Percentiles rank a stretch among this genome's conserved stretches.
Conservation (phyloP, 2,113 vertebrate genomes). For the Cololabis saira region DNA sequence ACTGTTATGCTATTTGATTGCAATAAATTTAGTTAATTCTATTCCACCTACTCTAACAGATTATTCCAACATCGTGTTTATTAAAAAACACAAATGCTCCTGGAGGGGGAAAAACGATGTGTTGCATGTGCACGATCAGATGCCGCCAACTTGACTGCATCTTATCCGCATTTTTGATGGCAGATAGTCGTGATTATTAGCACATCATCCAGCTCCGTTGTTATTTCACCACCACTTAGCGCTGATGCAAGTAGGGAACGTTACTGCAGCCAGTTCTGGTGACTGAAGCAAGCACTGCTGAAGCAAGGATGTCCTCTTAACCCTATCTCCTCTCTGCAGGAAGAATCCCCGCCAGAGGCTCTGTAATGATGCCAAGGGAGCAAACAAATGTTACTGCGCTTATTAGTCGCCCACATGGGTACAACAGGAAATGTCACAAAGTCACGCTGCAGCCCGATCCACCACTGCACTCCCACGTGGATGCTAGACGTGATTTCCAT, state of each 20-base stretch:
- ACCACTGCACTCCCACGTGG: slow-evolving; percentile 31
- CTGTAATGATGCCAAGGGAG: slow-evolving; percentile 32
- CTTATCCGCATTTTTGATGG: slow-evolving; percentile 1
- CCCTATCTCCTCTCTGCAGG: slow-evolving; percentile 2
- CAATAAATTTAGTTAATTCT: neutral
- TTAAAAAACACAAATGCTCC: neutral
- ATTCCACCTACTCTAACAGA: neutral
- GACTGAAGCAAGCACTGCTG: neutral
- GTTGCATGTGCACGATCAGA: neutral
- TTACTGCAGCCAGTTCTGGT: neutral
- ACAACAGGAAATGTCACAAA: slow-evolving; percentile 54
- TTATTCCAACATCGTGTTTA: neutral
- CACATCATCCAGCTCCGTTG: neutral
- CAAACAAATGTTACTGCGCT: slow-evolving; percentile 41
- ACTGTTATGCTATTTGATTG: neutral
- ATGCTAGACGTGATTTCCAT: slow-evolving; percentile 41
- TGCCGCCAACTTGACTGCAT: neutral
- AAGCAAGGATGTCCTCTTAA: neutral
- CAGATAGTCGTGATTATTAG: neutral
- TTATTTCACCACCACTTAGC: neutral
- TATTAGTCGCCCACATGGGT: slow-evolving; percentile 56
- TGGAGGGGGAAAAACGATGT: neutral
- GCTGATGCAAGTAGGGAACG: neutral
- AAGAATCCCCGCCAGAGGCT: neutral
- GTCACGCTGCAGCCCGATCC: slow-evolving; percentile 28